Evolutionary conservation across 2,113 vertebrate genomes (phyloP).

Genomic region (Formicarius rufipectus): DNA sequence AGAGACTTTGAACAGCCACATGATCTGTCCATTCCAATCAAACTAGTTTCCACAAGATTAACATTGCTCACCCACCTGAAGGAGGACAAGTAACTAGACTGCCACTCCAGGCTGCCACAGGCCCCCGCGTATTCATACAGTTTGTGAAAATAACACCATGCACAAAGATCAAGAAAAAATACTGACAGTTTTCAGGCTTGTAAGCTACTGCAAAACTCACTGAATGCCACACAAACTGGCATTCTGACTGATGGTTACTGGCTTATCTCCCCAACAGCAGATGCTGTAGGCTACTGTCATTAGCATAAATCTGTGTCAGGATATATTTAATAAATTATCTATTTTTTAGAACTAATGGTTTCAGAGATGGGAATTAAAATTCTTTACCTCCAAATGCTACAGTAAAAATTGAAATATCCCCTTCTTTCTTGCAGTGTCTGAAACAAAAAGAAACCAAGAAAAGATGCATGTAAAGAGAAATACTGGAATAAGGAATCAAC

Average conservation of each 20-base stretch:
- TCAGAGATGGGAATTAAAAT: background rate
- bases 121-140: background rate
- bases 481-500: background rate
- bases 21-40: background rate
- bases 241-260: background rate
- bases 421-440: background rate
- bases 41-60: background rate
- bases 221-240: background rate
- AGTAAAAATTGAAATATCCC: background rate
- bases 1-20: background rate
- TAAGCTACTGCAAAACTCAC: background rate
- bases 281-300: background rate
- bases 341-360: background rate
- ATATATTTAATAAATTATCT: background rate
- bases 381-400: background rate
- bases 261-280: background rate
- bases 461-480: background rate
- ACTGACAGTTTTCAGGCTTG: background rate
- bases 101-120: background rate
- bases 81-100: background rate
- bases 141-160: background rate
- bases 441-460: background rate
- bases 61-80: fast-evolving
- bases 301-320: background rate
- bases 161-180: background rate